Conservation (phyloP, 64 coral and sea anemone species). For the Anthopleura sola region DNA sequence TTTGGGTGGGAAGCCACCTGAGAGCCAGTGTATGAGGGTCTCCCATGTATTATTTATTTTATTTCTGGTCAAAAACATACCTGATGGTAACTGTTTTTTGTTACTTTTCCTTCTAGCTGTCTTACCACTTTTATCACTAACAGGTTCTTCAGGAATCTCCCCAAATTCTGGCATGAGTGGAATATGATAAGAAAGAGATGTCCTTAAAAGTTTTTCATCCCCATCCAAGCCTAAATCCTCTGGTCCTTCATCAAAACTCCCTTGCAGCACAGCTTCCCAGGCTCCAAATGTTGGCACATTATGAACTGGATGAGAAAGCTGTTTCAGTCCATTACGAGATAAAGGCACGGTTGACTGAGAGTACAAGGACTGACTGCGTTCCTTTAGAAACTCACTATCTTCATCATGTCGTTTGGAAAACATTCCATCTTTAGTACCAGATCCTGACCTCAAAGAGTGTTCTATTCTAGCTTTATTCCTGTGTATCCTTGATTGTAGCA, state of each 20-base stretch:
- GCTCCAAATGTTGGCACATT: neutral
- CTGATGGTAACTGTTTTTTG: neutral
- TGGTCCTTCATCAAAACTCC: neutral
- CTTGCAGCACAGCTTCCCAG: neutral
- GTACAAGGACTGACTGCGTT: neutral
- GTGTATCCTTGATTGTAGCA: neutral
- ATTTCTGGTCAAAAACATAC: neutral
- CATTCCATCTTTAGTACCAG: neutral
- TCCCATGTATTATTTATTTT: too few relatives aligned
- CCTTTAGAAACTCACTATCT: neutral
- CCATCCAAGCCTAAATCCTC: neutral
- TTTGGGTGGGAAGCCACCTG: neutral
- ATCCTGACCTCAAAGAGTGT: neutral
- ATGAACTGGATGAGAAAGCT: neutral
- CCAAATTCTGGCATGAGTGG: conserved; percentile 53
- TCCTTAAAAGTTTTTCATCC: neutral
- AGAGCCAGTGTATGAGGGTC: neutral
- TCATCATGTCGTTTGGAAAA: neutral
- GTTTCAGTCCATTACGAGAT: neutral
- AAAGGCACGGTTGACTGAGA: neutral
- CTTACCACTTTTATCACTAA: conserved; percentile 78
- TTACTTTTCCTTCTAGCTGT: neutral
- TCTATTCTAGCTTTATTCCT: neutral
- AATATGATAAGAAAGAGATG: conserved; percentile 45
- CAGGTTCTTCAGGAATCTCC: conserved; percentile 79